Conservation (phyloP, 30 jellyfish, hydroid and myxozoan genomes). For the Chrysaora quinquecirrha region DNA sequence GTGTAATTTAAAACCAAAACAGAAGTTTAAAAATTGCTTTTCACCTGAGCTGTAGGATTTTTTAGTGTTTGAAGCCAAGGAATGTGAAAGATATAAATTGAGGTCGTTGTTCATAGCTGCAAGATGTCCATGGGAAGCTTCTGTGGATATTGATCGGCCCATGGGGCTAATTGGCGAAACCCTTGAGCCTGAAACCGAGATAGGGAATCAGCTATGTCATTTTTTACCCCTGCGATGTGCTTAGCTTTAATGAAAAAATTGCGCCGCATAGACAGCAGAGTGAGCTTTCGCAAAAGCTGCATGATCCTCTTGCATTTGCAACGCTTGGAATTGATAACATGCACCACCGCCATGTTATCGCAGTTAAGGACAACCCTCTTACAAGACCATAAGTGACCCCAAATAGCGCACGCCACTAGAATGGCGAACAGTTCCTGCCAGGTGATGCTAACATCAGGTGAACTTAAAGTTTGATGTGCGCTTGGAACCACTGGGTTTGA, state of each 20-base stretch:
- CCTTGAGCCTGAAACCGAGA: neutral
- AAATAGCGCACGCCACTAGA: neutral
- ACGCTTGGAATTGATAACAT: constrained; percentile 6
- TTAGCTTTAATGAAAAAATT: constrained; percentile 3
- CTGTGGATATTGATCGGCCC: neutral
- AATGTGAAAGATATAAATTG: neutral
- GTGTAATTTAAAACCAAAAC: neutral
- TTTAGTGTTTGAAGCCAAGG: too few species aligned
- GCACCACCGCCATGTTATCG: neutral
- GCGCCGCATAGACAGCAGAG: neutral
- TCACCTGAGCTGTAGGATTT: neutral
- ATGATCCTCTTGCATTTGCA: constrained; percentile 4
- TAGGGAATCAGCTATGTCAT: constrained; percentile 10
- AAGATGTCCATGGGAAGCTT: neutral
- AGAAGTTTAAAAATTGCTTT: neutral
- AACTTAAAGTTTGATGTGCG: neutral
- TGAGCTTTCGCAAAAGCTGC: neutral
- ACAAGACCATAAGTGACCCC: neutral
- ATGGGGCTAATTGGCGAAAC: too few species aligned
- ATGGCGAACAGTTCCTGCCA: constrained; percentile 3
- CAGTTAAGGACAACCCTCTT: neutral
- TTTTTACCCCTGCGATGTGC: neutral
- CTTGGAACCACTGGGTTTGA: neutral
- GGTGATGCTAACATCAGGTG: neutral
- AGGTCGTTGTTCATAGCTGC: too few species aligned